phyloP scores from a whole-genome alignment of 2,797 vertebrate species.

The Rousettus madagascariensis region DNA sequence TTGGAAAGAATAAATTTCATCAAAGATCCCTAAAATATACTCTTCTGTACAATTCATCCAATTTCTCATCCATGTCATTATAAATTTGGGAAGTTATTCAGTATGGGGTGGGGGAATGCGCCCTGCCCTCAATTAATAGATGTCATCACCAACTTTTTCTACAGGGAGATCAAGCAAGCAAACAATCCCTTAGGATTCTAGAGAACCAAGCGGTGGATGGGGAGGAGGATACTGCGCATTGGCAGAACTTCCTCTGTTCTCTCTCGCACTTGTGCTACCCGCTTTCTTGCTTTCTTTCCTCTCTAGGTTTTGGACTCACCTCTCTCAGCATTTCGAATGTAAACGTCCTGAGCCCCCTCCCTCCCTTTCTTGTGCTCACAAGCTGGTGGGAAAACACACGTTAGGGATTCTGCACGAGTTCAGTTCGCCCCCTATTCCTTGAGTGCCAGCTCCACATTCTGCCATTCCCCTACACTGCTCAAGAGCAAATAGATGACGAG shows the following conservation, averaged over 20 bases:
- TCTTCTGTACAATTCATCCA: not conserved
- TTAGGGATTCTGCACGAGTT: no score
- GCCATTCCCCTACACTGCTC: not conserved
- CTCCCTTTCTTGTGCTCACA: not conserved
- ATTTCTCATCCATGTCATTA: not conserved
- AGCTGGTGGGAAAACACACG: not conserved
- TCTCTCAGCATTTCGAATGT: not conserved
- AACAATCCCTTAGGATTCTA: rapidly evolving
- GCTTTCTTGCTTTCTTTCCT: not conserved
- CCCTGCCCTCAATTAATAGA: not conserved
- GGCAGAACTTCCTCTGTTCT: not conserved
- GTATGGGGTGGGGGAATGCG: not conserved
- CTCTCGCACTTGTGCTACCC: rapidly evolving
- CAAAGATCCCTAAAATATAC: not conserved
- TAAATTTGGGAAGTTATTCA: not conserved
- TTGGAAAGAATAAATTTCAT: not conserved
- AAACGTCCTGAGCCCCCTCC: not conserved
- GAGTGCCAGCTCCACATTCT: not conserved
- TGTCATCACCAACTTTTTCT: not conserved
- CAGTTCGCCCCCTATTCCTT: no score
- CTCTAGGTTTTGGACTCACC: not conserved
- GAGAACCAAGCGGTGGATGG: not conserved
- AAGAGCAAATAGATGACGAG: not conserved
- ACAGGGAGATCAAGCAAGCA: not conserved
- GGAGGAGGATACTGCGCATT: not conserved